These are phyloP conservation scores for Oligia strigilis DNA, from an alignment of 2,888 invertebrate species.

Conservation along the genomic window DNA sequence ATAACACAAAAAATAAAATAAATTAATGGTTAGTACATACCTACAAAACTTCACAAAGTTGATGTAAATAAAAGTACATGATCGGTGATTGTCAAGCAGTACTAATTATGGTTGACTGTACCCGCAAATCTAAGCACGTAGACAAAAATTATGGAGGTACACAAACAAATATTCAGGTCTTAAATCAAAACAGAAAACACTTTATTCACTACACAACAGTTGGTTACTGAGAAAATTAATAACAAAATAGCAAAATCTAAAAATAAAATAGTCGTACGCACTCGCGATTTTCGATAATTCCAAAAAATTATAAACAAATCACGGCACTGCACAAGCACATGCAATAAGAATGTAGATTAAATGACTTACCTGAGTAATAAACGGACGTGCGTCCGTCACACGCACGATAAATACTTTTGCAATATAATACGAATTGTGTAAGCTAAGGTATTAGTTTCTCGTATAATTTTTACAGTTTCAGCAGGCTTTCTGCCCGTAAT, in stretches of 20 bases:
- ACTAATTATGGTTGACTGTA: conserved; percentile 63
- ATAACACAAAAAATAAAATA: conserved; percentile 36
- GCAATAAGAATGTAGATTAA: conserved; percentile 71
- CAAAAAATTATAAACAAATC: conserved; percentile 65
- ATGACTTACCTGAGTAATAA: conserved; percentile 83
- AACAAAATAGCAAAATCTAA: conserved; percentile 68
- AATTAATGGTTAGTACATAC: conserved; percentile 63
- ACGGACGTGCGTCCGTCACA: conserved; percentile 84
- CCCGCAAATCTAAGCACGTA: conserved; percentile 62
- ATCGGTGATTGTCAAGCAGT: conserved; percentile 63
- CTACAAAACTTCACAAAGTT: conserved; percentile 59
- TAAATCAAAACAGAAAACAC: conserved; percentile 50
- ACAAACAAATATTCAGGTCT: conserved; percentile 49
- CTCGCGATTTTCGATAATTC: conserved; percentile 59
- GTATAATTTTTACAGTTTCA: conserved; percentile 74
- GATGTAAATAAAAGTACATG: conserved; percentile 61
- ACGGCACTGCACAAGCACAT: conserved; percentile 61
- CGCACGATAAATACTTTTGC: conserved; percentile 80
- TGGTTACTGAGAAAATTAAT: conserved; percentile 48
- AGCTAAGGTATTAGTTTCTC: conserved; percentile 79
- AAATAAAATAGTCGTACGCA: conserved; percentile 73
- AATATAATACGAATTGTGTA: conserved; percentile 79
- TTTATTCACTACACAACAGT: conserved; percentile 47
- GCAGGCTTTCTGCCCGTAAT: conserved; percentile 82
- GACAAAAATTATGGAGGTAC: conserved; percentile 62